Evolutionary conservation across 30 jellyfish, hydroid and myxozoan genomes (phyloP).

Genomic region (Aurelia sp.): DNA sequence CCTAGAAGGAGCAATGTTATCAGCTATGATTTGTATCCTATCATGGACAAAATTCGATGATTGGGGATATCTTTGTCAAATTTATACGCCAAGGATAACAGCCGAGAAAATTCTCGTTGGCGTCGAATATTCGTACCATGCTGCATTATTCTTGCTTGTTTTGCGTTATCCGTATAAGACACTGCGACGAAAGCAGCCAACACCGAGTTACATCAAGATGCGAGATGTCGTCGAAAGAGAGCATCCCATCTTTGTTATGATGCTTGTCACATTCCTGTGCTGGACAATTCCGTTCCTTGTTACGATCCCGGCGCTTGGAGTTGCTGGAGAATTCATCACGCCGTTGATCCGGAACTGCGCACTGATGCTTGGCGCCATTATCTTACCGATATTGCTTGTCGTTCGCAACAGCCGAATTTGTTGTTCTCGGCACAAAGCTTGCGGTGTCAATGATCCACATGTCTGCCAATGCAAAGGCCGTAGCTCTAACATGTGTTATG

Average conservation of each 20-base stretch:
- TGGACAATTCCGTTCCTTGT: slow-evolving; percentile 81
- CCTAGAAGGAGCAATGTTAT: slow-evolving; percentile 86
- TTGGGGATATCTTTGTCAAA: slow-evolving; percentile 88
- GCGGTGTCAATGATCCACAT: slow-evolving; percentile 70
- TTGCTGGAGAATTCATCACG: slow-evolving; percentile 20
- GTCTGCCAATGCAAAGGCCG: slow-evolving; percentile 77
- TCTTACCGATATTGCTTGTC: slow-evolving; percentile 63
- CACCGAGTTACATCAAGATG: slow-evolving; percentile 46
- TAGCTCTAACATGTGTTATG: slow-evolving; percentile 72
- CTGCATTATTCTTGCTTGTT: slow-evolving; percentile 54
- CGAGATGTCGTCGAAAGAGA: slow-evolving; percentile 74
- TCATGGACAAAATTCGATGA: slow-evolving; percentile 93
- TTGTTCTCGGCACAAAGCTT: slow-evolving; percentile 64
- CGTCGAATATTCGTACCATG: slow-evolving; percentile 73
- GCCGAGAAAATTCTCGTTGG: slow-evolving; percentile 79
- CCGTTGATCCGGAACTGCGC: slow-evolving; percentile 75
- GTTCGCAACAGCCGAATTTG: slow-evolving; percentile 63
- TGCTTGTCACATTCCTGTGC: slow-evolving; percentile 52
- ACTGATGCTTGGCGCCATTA: slow-evolving; percentile 61
- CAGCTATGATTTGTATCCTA: slow-evolving; percentile 88
- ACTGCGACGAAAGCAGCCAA: slow-evolving; percentile 63
- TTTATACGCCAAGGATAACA: slow-evolving; percentile 62
- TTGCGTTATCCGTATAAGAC: slow-evolving; percentile 76
- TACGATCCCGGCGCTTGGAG: slow-evolving; percentile 74
- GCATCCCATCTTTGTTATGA: slow-evolving; percentile 87